Percentiles rank a stretch among this genome's conserved stretches.
Conservation (phyloP, 2,113 vertebrate species). For the Entomyzon cyanotis region DNA sequence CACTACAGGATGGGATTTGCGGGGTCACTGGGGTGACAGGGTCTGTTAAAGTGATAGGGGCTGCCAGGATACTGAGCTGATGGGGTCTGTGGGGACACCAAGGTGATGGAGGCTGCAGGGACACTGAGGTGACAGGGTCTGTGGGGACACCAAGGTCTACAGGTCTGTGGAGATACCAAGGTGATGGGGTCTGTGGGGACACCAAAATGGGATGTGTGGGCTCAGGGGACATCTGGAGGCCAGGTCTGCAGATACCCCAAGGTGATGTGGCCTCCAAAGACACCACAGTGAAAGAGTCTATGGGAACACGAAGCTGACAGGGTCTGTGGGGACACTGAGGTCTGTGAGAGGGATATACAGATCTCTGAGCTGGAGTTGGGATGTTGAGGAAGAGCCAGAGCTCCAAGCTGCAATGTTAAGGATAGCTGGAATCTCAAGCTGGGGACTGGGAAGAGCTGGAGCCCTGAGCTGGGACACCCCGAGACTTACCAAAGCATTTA, state of each 20-base stretch:
- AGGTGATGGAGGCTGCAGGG: neutral
- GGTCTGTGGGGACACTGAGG: neutral
- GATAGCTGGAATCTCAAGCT: neutral
- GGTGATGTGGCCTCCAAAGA: neutral
- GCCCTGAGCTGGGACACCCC: rapidly evolving
- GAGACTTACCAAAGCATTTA: conserved; percentile 95
- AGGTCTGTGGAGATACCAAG: neutral
- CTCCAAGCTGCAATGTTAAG: neutral
- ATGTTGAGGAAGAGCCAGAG: neutral
- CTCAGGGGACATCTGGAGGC: neutral
- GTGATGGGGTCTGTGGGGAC: neutral
- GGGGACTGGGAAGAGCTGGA: neutral
- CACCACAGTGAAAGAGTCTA: neutral
- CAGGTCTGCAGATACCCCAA: neutral
- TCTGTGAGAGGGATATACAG: neutral
- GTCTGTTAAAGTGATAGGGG: neutral
- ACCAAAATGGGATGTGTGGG: neutral
- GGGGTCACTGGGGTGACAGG: neutral
- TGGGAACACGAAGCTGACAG: neutral
- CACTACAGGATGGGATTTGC: neutral
- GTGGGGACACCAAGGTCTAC: neutral
- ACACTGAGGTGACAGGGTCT: neutral
- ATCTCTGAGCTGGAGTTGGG: neutral
- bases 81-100: neutral
- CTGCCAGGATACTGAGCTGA: neutral